Base-by-base conservation (phyloP, 2,888 invertebrate genomes). In the Acronicta aceris region DNA sequence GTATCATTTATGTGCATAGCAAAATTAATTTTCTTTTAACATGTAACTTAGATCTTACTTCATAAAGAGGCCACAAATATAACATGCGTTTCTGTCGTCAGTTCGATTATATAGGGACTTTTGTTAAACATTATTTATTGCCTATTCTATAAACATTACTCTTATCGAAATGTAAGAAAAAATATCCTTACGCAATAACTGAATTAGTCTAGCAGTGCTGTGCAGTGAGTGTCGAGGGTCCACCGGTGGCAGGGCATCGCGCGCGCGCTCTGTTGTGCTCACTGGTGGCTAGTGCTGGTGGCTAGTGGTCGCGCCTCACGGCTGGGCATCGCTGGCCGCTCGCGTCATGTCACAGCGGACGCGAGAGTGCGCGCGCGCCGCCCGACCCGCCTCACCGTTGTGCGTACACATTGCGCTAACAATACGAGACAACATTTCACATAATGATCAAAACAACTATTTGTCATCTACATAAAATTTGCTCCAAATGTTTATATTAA, bases 1-100 rank as follows among this genome's bases (percentile, higher is more conserved):
- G 95, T 95, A 95, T 95, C 95, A 95, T 95, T 94, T 94, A 92
- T 94, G 94, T 95, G 94, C 95, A 95, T 94, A 94, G 94, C 94
- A 94, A 94, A 93, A 93, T 93, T 92, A 93, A 90, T 93, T 93
- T 79, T 93, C 90, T 90, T 93, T 94, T 92, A 93, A 93, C 89
- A 93, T 93, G 93, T 94, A 94, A 94, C 94, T 93, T 93, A 94
- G 93, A 94, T 93, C 93, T 94, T 94, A 94, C 76, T 93, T 90
- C 84, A 92, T 93, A 93, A 93, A 93, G 93, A 94, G 94, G 94
- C 94, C 94, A 94, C 94, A 94, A 94, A 91, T 94, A 94, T 94
- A 93, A 93, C 93, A 94, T 92, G 92, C 92, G 92, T 94, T 94
- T 92, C 93, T 91, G 93, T 93, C 89, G 87, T 94, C 94, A 94